Conservation (phyloP, 1,140 invertebrate genomes). For the Frieseomelitta varia region DNA sequence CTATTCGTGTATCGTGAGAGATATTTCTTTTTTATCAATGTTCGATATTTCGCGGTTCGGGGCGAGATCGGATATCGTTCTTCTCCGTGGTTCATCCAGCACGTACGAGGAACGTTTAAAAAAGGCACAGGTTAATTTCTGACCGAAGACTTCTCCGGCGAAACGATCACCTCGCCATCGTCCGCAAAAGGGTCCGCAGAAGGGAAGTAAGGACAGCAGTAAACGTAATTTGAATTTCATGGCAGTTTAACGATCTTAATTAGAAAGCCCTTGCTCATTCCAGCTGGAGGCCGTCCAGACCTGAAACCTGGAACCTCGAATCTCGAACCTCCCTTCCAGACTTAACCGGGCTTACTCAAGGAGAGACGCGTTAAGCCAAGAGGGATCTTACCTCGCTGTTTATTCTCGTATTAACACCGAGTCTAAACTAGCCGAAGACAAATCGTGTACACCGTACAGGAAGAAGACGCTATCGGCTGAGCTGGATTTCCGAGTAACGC, state of each 20-base stretch:
- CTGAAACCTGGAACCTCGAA: constrained; percentile 68
- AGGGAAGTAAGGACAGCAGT: constrained; percentile 67
- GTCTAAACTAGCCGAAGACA: constrained; percentile 71
- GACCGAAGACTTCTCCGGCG: constrained; percentile 35
- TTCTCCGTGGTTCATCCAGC: not conserved
- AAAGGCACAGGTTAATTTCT: constrained; percentile 43
- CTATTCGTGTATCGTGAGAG: not conserved
- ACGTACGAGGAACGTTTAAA: constrained; percentile 16
- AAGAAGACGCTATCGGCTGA: constrained; percentile 46
- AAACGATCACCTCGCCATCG: constrained; percentile 43
- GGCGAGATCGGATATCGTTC: not conserved
- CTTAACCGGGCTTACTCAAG: constrained; percentile 71
- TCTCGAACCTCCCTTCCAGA: constrained; percentile 69
- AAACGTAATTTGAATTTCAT: constrained; percentile 76
- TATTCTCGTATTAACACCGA: constrained; percentile 71
- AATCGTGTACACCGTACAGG: constrained; percentile 64
- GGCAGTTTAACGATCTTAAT: constrained; percentile 77
- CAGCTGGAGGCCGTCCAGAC: constrained; percentile 64
- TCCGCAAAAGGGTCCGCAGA: constrained; percentile 62
- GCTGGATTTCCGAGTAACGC: constrained; percentile 57
- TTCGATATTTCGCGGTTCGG: no score
- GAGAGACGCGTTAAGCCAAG: constrained; percentile 70
- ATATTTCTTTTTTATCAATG: not conserved
- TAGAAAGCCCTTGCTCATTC: constrained; percentile 72
- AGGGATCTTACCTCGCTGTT: constrained; percentile 70